Percentiles rank a stretch among this genome's conserved stretches.
phyloP scores from a whole-genome alignment of 92 coral and sea anemone genomes.

The Siderastrea radians region DNA sequence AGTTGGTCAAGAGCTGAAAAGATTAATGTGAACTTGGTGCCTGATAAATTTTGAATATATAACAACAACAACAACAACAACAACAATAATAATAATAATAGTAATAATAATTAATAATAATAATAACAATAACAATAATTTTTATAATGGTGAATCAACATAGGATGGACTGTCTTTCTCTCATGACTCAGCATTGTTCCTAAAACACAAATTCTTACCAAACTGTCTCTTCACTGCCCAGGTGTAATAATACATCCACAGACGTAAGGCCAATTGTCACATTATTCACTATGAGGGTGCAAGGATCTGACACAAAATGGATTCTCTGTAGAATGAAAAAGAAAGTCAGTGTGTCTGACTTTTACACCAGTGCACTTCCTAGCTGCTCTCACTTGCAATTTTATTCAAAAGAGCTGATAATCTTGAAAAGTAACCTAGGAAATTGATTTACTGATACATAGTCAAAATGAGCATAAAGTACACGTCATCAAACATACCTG shows the following conservation, averaged over 20 bases:
- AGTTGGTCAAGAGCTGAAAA: too few species aligned
- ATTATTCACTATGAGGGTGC: slow-evolving; percentile 87
- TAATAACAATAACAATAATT: neutral
- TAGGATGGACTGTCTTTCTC: neutral
- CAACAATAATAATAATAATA: too few species aligned
- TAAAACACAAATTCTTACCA: slow-evolving; percentile 66
- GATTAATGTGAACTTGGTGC: too few species aligned
- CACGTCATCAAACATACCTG: neutral
- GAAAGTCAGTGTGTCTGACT: too few species aligned
- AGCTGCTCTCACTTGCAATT: too few species aligned
- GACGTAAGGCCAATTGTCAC: slow-evolving; percentile 92
- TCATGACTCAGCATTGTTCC: too few species aligned
- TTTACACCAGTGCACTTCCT: too few species aligned
- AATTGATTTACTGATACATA: neutral
- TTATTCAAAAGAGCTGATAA: too few species aligned
- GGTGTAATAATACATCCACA: slow-evolving; percentile 85
- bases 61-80: too few species aligned
- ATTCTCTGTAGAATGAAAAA: slow-evolving; percentile 62
- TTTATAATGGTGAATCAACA: neutral
- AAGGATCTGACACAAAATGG: slow-evolving; percentile 97
- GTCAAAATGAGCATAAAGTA: neutral
- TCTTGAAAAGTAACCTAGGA: too few species aligned
- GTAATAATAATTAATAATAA: too few species aligned
- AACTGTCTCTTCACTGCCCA: slow-evolving; percentile 96
- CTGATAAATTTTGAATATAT: too few species aligned